Evolutionary conservation across 2,888 invertebrate species (phyloP).

Genomic region (Cosmopolites sordidus): DNA sequence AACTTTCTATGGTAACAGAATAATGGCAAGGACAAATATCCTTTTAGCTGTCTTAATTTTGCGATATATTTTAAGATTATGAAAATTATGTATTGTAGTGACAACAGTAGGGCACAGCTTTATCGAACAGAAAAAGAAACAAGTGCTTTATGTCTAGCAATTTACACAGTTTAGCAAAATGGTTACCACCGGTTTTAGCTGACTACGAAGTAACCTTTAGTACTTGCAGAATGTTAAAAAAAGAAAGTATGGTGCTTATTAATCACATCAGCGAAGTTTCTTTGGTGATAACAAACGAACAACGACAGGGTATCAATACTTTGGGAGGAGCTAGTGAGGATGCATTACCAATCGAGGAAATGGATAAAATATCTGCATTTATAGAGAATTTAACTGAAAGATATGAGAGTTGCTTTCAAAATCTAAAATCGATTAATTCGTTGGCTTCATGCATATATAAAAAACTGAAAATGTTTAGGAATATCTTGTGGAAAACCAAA

Average conservation of each 20-base stretch:
- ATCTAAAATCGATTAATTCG: slow-evolving; percentile 46
- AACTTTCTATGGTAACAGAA: not conserved
- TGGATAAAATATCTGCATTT: slow-evolving; percentile 56
- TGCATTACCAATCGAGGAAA: slow-evolving; percentile 42
- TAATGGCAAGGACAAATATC: not conserved
- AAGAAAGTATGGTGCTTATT: slow-evolving; percentile 50
- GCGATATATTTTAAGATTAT: not conserved
- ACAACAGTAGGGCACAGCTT: not conserved
- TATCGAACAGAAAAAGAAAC: not conserved
- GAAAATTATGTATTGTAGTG: not conserved
- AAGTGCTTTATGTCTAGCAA: slow-evolving; percentile 42
- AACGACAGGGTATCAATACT: not conserved
- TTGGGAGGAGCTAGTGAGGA: not conserved
- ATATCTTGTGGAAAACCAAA: slow-evolving; percentile 53
- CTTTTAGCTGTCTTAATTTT: not conserved
- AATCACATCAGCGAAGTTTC: slow-evolving; percentile 25
- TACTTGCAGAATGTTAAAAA: slow-evolving; percentile 54
- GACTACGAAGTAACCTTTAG: slow-evolving; percentile 52
- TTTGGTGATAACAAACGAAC: not conserved
- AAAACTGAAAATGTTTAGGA: slow-evolving; percentile 54
- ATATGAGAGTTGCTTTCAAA: slow-evolving; percentile 54
- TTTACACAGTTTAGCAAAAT: slow-evolving; percentile 48
- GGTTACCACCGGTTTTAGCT: slow-evolving; percentile 55
- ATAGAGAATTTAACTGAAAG: slow-evolving; percentile 53
- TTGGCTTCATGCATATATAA: slow-evolving; percentile 30